A percentile compares a stretch with the other conserved stretches of the same genome.
phyloP scores from a whole-genome alignment of 2,888 invertebrate species.

The Notocelia uddmanniana region DNA sequence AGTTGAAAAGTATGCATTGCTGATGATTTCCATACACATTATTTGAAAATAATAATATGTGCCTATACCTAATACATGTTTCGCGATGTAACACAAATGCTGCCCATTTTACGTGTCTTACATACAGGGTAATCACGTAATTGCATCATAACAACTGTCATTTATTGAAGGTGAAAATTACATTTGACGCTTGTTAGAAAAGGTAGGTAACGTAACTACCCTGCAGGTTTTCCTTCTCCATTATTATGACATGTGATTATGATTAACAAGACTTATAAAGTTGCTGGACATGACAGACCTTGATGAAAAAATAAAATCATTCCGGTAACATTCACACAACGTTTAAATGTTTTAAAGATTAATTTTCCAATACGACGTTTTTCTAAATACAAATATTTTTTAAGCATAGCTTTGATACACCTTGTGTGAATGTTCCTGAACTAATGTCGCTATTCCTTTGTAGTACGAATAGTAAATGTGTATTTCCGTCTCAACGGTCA shows the following conservation, averaged over 20 bases:
- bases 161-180: not conserved
- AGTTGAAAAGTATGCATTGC: not conserved
- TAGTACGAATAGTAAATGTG: conserved; percentile 7
- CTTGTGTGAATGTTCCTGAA: conserved; percentile 5
- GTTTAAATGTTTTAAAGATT: not conserved
- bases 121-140: not conserved
- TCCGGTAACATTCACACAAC: conserved; percentile 7
- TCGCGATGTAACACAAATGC: not conserved
- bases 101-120: not conserved
- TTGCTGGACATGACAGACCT: not conserved
- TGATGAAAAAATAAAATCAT: conserved; percentile 2
- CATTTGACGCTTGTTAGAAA: not conserved
- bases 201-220: not conserved
- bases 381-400: not conserved
- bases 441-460: not conserved
- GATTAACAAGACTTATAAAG: not conserved
- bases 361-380: not conserved
- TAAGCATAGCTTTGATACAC: no score
- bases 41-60: not conserved
- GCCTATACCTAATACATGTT: not conserved
- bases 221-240: not conserved
- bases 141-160: not conserved
- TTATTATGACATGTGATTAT: conserved; percentile 5
- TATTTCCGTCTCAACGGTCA: conserved; percentile 31
- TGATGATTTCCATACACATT: not conserved